A percentile compares a stretch with the other conserved stretches of the same genome.
Evolutionary conservation across 1,140 invertebrate genomes (phyloP).

Genomic region (Conopomorpha cramerella): DNA sequence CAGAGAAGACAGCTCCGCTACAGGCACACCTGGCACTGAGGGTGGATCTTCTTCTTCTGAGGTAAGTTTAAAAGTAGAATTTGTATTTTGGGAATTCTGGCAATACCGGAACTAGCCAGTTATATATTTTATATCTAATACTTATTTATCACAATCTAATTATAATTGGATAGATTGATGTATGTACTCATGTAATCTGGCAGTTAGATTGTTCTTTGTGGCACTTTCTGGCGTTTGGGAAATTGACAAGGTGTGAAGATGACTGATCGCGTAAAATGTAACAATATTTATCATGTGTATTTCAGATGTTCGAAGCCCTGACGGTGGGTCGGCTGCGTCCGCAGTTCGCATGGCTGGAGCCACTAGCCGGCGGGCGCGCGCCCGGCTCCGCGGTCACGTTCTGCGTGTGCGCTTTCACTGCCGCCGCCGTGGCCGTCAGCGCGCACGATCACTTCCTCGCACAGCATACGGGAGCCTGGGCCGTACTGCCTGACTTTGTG

Average conservation of each 20-base stretch:
- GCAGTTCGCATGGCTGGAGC: conserved; percentile 72
- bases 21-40: conserved; percentile 52
- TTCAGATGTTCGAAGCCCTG: conserved; percentile 58
- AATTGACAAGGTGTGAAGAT: too few relatives aligned
- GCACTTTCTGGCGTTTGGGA: too few relatives aligned
- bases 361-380: conserved; percentile 67
- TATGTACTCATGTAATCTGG: too few relatives aligned
- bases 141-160: too few relatives aligned
- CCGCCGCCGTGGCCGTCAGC: conserved; percentile 60
- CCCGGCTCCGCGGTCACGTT: conserved; percentile 72
- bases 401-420: conserved; percentile 66
- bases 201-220: too few relatives aligned
- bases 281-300: too few relatives aligned
- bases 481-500: conserved; percentile 30
- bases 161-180: too few relatives aligned
- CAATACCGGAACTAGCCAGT: too few relatives aligned
- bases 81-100: too few relatives aligned
- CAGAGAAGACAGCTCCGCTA: conserved; percentile 55
- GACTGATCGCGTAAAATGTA: too few relatives aligned
- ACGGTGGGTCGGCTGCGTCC: conserved; percentile 69
- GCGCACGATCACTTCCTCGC: conserved; percentile 41
- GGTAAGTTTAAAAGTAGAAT: too few relatives aligned
- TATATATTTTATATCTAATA: too few relatives aligned
- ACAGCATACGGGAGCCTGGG: conserved; percentile 32
- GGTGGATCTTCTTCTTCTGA: conserved; percentile 51